Base-by-base conservation (phyloP, 2,113 vertebrate genomes). In the Myotis brandtii region DNA sequence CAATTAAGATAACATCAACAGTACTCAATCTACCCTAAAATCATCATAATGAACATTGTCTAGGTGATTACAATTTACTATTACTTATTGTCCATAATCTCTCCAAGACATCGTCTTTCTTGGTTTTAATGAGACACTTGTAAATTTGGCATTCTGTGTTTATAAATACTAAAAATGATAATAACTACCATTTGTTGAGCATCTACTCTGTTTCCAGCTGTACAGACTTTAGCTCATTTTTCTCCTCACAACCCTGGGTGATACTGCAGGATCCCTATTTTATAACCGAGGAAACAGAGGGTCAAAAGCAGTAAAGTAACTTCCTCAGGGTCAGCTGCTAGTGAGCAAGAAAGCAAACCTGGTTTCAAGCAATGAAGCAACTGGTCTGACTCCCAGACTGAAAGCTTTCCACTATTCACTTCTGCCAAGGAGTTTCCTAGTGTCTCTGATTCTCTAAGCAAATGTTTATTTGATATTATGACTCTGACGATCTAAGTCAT, bases 1-100 rank as follows among this genome's bases (percentile, higher is more conserved):
- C 69, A 52, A 50, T 85, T 95, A 95, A 96, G 59, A 86, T 89
- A 82, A 91, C 5, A 4, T 52, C 40, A 73, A n/a, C 62, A 73
- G 59, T 72, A 34, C 5, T 85, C 85, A 72, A 75, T 69, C 30
- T 25, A 64, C 80, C 34, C 30, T 59, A 76, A 94, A 90, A 69
- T 72, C 77, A 40, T 66, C 77, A 72, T 69, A 72, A 81, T 34
- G 37, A 77, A 91, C 2, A 64, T 62, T n/a, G 50, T 84, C 62
- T 25, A 37, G 37, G 79, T 50, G 9, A 82, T 64, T 75, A 79
- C 3, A 87, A 70, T 76, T 92, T 95, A n/a, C 40, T 12, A 7
- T 48, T 14, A 66, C 56, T 89, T 40, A 21, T 73, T 66, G 6
- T 64, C 50, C 14, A 62, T 30, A 86, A 86, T 92, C n/a, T 95